Base-by-base conservation (phyloP, 1,140 invertebrate genomes). In the Papilio xuthus region DNA sequence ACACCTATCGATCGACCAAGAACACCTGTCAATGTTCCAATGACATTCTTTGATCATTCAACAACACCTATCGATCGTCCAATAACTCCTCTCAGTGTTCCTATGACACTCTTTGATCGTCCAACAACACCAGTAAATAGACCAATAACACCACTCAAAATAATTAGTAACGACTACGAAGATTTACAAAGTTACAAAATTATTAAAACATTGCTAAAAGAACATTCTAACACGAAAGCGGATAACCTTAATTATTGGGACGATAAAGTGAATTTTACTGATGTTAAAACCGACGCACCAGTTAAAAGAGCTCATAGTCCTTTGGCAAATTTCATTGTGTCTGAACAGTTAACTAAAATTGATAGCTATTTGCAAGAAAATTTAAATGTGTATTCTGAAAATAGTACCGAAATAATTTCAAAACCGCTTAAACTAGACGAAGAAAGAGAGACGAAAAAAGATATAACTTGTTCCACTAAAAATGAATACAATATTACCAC, bases 161-260 rank as follows among this genome's bases (percentile, higher is more conserved):
- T 88, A 74, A 76, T 92, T 28, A 91, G 86, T 80, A 83, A 93
- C 76, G 81, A 89, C 56, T 93, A 82, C 76, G 89, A 90, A 84
- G 91, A 92, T 81, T 84, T 93, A 56, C 84, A 89, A 47, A 92
- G 92, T 81, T 93, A 93, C 79, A 92, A 92, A 86, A 92, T 93
- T 50, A 92, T 93, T n/a, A 93, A 87, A 82, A 88, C 90, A 26
- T 67, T 94, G 32, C 90, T 87, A 70, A 94, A 91, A 81, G 88
- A 90, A 79, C 88, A 90, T 75, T 44, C 13, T 44, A 73, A 23
- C 44, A 26, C 71, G 13, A 47, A 73, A 23, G 13, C n/a, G 13
- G 20, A 56, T 32, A 56, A 53, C 50, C n/a, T 75, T n/a, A 56
- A 75, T n/a, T 28, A 75, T 75, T 53, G 44, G 28, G n/a, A 53